Evolutionary conservation across 2,888 invertebrate genomes (phyloP).

Genomic region (Agrotis segetum): DNA sequence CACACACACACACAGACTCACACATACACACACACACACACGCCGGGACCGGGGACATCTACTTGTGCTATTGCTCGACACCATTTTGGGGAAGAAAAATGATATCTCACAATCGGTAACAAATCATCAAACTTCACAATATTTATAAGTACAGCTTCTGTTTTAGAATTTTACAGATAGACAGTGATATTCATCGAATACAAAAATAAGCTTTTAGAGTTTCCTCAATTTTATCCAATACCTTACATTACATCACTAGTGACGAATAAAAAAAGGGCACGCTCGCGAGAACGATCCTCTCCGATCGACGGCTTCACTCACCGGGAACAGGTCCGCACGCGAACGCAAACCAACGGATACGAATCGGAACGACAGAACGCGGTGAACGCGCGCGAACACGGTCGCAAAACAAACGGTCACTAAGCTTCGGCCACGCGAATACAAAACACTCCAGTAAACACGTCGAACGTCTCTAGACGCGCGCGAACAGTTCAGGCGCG

Average conservation of each 20-base stretch:
- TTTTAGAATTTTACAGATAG: conserved; percentile 87
- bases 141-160: conserved; percentile 77
- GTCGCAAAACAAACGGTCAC: conserved; percentile 89
- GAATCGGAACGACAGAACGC: conserved; percentile 80
- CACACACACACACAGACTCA: conserved; percentile 58
- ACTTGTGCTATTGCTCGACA: conserved; percentile 82
- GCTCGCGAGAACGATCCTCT: conserved; percentile 84
- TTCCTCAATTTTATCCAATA: conserved; percentile 88
- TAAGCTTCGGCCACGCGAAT: conserved; percentile 89
- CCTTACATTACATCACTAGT: conserved; percentile 87
- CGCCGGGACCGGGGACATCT: conserved; percentile 70
- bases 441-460: conserved; percentile 86
- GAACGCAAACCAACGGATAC: conserved; percentile 76
- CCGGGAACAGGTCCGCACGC: conserved; percentile 79
- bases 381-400: conserved; percentile 82
- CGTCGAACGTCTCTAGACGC: conserved; percentile 83
- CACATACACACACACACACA: conserved; percentile 77
- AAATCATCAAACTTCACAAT: conserved; percentile 72
- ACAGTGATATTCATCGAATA: conserved; percentile 88
- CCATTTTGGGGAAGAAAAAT: conserved; percentile 88
- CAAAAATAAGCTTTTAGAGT: conserved; percentile 91
- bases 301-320: conserved; percentile 80
- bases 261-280: conserved; percentile 84
- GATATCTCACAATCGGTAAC: conserved; percentile 83
- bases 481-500: conserved; percentile 77